These are phyloP conservation scores for Gymnoscopelus braueri DNA, from an alignment of 2,797 vertebrate species.

Conservation along the genomic window DNA sequence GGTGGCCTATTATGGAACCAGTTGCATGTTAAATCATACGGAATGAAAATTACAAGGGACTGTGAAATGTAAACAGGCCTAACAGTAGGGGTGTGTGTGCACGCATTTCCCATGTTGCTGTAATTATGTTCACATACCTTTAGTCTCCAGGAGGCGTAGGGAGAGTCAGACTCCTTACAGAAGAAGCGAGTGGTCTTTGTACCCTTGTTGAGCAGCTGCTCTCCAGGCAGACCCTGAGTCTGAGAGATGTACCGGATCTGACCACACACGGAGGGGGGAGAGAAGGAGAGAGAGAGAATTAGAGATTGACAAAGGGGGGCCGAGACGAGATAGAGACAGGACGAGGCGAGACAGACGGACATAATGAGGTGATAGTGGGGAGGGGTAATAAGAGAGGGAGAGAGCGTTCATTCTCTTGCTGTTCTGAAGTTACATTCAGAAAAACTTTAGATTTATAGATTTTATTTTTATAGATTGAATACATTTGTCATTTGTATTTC, in stretches of 20 bases:
- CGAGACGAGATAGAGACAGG: not conserved
- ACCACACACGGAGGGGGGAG: slow-evolving; percentile 13
- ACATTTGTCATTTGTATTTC: too few relatives aligned
- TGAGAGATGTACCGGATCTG: slow-evolving; percentile 99
- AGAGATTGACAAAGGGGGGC: not conserved
- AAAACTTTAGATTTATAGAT: too few relatives aligned
- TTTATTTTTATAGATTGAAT: too few relatives aligned
- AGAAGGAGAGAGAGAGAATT: not conserved
- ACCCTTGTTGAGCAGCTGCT: slow-evolving; percentile 94
- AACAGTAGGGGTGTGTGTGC: not conserved
- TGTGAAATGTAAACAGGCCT: not conserved
- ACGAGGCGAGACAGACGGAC: slow-evolving; percentile 16
- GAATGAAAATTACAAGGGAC: slow-evolving; percentile 10
- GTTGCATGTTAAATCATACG: slow-evolving; percentile 14
- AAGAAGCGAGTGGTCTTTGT: slow-evolving; percentile 98
- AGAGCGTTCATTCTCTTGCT: too few relatives aligned
- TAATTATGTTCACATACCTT: slow-evolving; percentile 80
- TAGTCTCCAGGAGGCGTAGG: slow-evolving; percentile 93
- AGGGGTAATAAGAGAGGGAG: not conserved
- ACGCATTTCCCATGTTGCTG: slow-evolving; percentile 30
- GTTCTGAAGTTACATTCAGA: too few relatives aligned
- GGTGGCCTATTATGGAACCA: too few relatives aligned
- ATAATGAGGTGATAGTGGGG: not conserved
- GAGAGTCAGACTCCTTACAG: slow-evolving; percentile 89
- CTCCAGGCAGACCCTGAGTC: slow-evolving; percentile 94